Evolutionary conservation across 2,113 vertebrate genomes (phyloP), one percentile per base, ranked within the genome.

Genomic region (Neogobius melanostomus): DNA sequence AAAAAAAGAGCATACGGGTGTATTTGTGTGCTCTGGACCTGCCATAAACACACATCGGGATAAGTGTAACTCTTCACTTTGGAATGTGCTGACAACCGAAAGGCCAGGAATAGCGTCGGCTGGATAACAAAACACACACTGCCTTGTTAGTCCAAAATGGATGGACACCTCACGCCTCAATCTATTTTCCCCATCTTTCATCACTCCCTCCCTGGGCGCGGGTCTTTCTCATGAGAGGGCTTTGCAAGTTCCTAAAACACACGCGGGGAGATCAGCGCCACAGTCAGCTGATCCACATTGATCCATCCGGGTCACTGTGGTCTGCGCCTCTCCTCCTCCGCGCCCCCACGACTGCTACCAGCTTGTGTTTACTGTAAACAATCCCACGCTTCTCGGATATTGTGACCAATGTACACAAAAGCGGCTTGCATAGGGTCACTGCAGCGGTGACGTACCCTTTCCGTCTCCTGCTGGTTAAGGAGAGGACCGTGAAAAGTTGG

Each of bases 81-180:
- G 82, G 87, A 88, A 90, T 86, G 89, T 85, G 85, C 89, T 82
- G 87, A 91, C 86, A 89, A 89, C 81, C 75, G 66, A 67, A 83
- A 81, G 84, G 79, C 86, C 83, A 60, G 73, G 84, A 91, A 90
- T 90, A 91, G 83, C 85, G 80, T 49, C 65, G 53, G 69, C 10
- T 57, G 80, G 88, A 89, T 85, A 91, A 88, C 82, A 78, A 73
- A 77, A 81, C 54, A 81, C 54, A 81, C 76, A 81, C 81, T 73
- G 69, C 71, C 82, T 79, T 77, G 51, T 68, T 45, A 47, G 75
- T 60, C 73, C 81, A 84, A 82, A 69, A 69, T 64, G 65, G 79
- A 84, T 87, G 72, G 65, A 87, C 85, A 80, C 66, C 51, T 70
- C 70, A 63, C 50, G 74, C 60, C 78, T 71, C 36, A 59, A 75